Conservation (phyloP, 2,113 vertebrate genomes). For the Mesitornis unicolor region DNA sequence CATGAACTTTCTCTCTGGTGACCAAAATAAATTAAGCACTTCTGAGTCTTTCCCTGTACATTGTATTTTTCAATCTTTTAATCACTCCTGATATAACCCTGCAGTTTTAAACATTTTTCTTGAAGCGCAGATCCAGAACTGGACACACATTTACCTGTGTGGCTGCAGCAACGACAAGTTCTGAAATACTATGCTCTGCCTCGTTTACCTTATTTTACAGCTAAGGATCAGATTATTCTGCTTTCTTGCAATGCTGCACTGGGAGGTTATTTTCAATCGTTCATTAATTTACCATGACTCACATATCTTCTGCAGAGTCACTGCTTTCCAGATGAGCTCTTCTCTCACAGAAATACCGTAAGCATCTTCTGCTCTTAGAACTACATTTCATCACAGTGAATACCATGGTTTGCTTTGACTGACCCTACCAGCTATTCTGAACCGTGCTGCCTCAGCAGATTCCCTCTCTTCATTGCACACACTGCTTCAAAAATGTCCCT, state of each 20-base stretch:
- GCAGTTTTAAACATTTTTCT: background rate
- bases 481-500: background rate
- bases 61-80: background rate
- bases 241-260: background rate
- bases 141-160: background rate
- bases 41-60: background rate
- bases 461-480: background rate
- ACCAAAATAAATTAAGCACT: conserved; percentile 1
- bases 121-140: background rate
- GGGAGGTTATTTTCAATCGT: background rate
- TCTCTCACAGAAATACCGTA: background rate
- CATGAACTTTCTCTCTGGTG: background rate
- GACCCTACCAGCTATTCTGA: background rate
- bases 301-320: background rate
- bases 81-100: background rate
- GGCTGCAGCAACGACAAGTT: background rate
- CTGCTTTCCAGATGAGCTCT: background rate
- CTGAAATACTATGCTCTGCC: background rate
- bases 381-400: background rate
- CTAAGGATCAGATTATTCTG: background rate
- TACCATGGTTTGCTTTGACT: background rate
- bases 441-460: background rate
- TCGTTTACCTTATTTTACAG: background rate
- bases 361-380: background rate
- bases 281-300: background rate